These are phyloP conservation scores for Novumbra hubbsi DNA, from an alignment of 2,797 vertebrate species.

Conservation along the genomic window DNA sequence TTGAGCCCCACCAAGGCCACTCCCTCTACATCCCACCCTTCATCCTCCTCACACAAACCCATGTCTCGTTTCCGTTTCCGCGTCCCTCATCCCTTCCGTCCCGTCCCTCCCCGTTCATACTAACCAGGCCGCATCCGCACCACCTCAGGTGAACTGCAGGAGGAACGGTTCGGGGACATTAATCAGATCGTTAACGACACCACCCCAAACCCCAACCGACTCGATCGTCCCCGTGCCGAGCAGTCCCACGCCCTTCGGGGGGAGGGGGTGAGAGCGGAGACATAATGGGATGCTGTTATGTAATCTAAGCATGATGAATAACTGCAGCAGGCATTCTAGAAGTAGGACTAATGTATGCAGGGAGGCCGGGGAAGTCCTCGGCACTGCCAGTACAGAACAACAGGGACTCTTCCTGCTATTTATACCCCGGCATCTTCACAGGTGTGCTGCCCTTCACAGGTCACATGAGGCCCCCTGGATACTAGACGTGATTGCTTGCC, in stretches of 20 bases:
- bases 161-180: conserved; percentile 52
- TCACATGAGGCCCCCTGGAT: conserved; percentile 56
- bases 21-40: background rate
- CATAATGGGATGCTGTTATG: conserved; percentile 56
- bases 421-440: conserved; percentile 60
- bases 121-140: conserved; percentile 53
- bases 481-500: too few relatives aligned
- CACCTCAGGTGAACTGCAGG: conserved; percentile 44
- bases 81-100: background rate
- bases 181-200: conserved; percentile 48
- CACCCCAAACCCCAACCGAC: background rate
- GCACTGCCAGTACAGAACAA: conserved; percentile 19
- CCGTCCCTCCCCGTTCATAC: conserved; percentile 38
- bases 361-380: conserved; percentile 55
- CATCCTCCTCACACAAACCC: background rate
- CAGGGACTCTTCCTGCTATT: conserved; percentile 50
- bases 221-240: conserved; percentile 11
- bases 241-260: conserved; percentile 44
- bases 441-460: conserved; percentile 48
- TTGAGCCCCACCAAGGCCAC: conserved; percentile 47
- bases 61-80: too few relatives aligned
- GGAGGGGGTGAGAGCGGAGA: conserved; percentile 39
- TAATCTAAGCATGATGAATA: conserved; percentile 58
- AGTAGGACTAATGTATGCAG: conserved; percentile 48
- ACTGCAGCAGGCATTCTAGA: conserved; percentile 51